Percentiles rank a stretch among this genome's conserved stretches.
Evolutionary conservation across 2,888 invertebrate genomes (phyloP).

Genomic region (Myopa tessellatipennis): DNA sequence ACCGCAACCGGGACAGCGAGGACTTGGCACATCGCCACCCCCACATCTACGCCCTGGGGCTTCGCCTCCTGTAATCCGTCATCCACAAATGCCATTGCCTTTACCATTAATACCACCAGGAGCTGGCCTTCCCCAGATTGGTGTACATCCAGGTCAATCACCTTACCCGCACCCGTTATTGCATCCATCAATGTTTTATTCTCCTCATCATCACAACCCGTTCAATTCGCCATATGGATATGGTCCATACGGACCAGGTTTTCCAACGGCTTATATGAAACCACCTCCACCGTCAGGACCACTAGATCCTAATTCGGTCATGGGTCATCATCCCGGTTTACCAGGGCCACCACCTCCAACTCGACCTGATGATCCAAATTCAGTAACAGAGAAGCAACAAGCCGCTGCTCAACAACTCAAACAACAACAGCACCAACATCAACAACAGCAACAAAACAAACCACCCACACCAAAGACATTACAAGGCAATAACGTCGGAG

Average conservation of each 20-base stretch:
- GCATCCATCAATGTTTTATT: constrained; percentile 78
- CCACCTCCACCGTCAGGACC: constrained; percentile 66
- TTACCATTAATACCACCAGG: constrained; percentile 67
- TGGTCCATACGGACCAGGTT: constrained; percentile 69
- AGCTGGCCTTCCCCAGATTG: constrained; percentile 66
- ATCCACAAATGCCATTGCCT: constrained; percentile 69
- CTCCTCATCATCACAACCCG: constrained; percentile 75
- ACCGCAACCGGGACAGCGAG: constrained; percentile 70
- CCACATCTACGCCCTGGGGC: constrained; percentile 69
- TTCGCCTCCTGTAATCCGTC: constrained; percentile 71
- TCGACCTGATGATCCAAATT: constrained; percentile 70
- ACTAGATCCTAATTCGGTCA: constrained; percentile 64
- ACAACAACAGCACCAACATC: constrained; percentile 51
- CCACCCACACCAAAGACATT: constrained; percentile 69
- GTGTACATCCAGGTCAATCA: constrained; percentile 81
- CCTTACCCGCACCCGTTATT: constrained; percentile 77
- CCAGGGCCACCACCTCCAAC: constrained; percentile 68
- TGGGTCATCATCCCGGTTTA: constrained; percentile 67
- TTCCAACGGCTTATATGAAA: constrained; percentile 67
- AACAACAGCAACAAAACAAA: constrained; percentile 60
- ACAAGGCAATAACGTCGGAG: constrained; percentile 61
- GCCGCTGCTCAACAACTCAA: constrained; percentile 53
- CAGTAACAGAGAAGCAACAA: constrained; percentile 52
- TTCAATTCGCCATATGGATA: constrained; percentile 73
- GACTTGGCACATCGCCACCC: constrained; percentile 70